These are phyloP conservation scores for Sturnus vulgaris DNA, from an alignment of 2,113 vertebrate species.

Conservation along the genomic window DNA sequence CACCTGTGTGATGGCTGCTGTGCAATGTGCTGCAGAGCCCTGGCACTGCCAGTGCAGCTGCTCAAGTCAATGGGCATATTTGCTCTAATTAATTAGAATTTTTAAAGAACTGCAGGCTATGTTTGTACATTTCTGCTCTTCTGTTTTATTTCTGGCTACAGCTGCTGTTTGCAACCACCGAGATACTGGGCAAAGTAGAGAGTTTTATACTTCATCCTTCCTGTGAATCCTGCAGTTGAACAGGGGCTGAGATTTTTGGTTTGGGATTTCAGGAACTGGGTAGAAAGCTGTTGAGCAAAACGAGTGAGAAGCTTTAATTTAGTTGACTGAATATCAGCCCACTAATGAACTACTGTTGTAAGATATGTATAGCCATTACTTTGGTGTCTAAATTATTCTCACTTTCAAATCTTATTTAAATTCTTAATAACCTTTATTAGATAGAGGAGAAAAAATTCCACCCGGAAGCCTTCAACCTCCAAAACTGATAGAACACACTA, in stretches of 20 bases:
- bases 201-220: background rate
- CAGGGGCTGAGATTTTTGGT: background rate
- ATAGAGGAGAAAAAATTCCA: background rate
- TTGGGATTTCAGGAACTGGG: background rate
- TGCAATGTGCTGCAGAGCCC: background rate
- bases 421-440: constrained; percentile 63
- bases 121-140: background rate
- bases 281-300: constrained; percentile 2
- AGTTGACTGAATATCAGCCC: background rate
- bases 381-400: constrained; percentile 51
- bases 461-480: constrained; percentile 32
- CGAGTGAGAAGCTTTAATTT: constrained; percentile 3
- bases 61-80: background rate
- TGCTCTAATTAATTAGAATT: background rate
- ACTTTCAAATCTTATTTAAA: constrained; percentile 65
- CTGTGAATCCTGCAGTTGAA: background rate
- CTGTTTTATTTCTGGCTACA: background rate
- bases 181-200: background rate
- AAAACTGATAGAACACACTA: constrained; percentile 35
- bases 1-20: background rate
- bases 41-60: background rate
- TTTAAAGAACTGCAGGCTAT: background rate
- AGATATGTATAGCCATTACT: constrained; percentile 41
- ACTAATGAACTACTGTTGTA: constrained; percentile 35
- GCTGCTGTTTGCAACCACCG: background rate